Conservation (phyloP, 1,140 invertebrate species). For the Chrysoperla carnea region DNA sequence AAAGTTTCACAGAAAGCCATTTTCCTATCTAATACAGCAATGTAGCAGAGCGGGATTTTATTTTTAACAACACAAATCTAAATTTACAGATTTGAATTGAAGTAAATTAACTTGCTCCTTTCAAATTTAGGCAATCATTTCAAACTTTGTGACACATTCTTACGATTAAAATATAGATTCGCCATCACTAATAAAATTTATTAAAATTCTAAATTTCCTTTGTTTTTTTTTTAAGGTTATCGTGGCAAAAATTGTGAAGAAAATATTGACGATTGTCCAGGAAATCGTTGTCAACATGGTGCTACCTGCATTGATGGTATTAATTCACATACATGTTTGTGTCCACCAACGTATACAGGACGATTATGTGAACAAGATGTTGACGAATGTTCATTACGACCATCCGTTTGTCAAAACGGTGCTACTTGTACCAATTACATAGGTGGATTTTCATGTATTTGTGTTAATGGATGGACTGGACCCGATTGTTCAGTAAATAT, state of each 20-base stretch:
- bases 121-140: too few species aligned
- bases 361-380: slow-evolving; percentile 63
- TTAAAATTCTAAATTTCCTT: not conserved
- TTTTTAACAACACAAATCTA: too few species aligned
- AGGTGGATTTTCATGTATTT: slow-evolving; percentile 87
- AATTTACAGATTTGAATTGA: too few species aligned
- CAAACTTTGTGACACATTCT: too few species aligned
- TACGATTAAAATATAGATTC: too few species aligned
- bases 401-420: slow-evolving; percentile 81
- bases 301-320: slow-evolving; percentile 77
- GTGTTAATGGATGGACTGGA: slow-evolving; percentile 89
- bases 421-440: slow-evolving; percentile 84
- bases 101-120: too few species aligned
- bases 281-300: slow-evolving; percentile 78
- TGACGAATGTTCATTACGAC: slow-evolving; percentile 60
- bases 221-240: slow-evolving; percentile 46
- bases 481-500: slow-evolving; percentile 83
- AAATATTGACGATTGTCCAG: slow-evolving; percentile 80
- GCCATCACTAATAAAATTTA: too few species aligned
- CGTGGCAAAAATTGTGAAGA: slow-evolving; percentile 73
- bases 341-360: slow-evolving; percentile 74
- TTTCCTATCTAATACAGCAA: too few species aligned
- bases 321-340: slow-evolving; percentile 73
- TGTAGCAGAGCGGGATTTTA: too few species aligned
- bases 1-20: too few species aligned